Evolutionary conservation across 2,113 vertebrate species (phyloP).

Genomic region (Brienomyrus brachyistius): DNA sequence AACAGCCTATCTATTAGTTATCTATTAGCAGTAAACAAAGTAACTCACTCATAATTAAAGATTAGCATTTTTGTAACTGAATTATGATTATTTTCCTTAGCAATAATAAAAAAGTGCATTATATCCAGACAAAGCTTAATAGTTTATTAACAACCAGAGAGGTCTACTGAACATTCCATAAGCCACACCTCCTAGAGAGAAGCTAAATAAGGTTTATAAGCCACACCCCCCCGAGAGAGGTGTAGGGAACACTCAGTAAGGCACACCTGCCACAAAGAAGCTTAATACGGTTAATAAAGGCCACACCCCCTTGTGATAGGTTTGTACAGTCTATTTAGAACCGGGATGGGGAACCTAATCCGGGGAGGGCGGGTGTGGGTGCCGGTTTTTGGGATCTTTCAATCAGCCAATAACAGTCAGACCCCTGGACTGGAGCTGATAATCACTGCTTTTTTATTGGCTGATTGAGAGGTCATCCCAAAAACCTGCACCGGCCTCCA

Average conservation of each 20-base stretch:
- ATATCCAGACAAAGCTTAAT: neutral
- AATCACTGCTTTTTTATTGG: too few species aligned
- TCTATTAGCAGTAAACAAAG: neutral
- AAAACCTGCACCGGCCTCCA: too few species aligned
- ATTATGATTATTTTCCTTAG: neutral
- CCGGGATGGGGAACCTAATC: too few species aligned
- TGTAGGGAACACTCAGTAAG: neutral
- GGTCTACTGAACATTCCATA: neutral
- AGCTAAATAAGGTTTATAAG: neutral
- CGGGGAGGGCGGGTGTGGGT: too few species aligned
- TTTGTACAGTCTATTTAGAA: neutral
- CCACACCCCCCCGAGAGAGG: neutral
- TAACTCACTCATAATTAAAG: neutral
- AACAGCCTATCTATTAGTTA: neutral
- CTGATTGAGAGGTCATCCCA: too few species aligned
- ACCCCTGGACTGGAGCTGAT: too few species aligned
- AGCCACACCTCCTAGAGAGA: neutral
- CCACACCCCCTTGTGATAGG: neutral
- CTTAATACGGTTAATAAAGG: neutral
- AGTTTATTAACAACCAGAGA: neutral
- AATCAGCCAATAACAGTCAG: too few species aligned
- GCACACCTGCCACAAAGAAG: neutral
- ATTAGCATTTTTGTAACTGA: neutral
- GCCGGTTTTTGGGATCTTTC: too few species aligned
- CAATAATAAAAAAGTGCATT: neutral